Evolutionary conservation across 2,888 invertebrate genomes (phyloP).

Genomic region (Morpho achilles): DNA sequence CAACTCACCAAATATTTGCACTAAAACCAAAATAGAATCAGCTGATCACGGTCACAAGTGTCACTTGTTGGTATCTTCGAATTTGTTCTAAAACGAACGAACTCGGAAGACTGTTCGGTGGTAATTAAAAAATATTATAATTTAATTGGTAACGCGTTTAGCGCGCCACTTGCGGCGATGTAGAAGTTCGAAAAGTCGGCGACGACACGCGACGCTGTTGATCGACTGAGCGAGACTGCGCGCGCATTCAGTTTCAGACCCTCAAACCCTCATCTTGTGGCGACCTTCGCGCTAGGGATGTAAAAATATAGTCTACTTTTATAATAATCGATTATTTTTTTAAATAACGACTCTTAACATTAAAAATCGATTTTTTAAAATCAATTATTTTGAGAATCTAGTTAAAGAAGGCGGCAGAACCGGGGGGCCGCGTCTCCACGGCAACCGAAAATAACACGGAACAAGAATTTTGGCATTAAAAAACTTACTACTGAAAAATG

Average conservation of each 20-base stretch:
- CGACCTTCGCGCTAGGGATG: conserved; percentile 25
- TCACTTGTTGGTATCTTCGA: conserved; percentile 33
- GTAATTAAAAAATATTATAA: conserved; percentile 29
- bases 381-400: too few relatives aligned
- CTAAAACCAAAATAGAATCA: conserved; percentile 33
- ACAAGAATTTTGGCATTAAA: too few relatives aligned
- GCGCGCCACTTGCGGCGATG: conserved; percentile 31
- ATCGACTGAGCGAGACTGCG: conserved; percentile 57
- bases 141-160: conserved; percentile 33
- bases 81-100: conserved; percentile 34
- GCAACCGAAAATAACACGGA: too few relatives aligned
- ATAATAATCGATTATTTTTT: too few relatives aligned
- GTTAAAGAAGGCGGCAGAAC: too few relatives aligned
- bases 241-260: conserved; percentile 40
- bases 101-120: conserved; percentile 21
- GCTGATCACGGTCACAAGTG: conserved; percentile 39
- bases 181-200: conserved; percentile 40
- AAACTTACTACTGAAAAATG: too few relatives aligned
- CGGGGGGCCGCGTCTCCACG: too few relatives aligned
- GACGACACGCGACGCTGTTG: conserved; percentile 55
- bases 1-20: conserved; percentile 53
- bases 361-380: too few relatives aligned
- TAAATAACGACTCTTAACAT: too few relatives aligned
- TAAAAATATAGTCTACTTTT: too few relatives aligned
- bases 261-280: conserved; percentile 29